These are phyloP conservation scores for Halocynthia aurantium DNA, from an alignment of 23 tunicate genomes.

Conservation along the genomic window DNA sequence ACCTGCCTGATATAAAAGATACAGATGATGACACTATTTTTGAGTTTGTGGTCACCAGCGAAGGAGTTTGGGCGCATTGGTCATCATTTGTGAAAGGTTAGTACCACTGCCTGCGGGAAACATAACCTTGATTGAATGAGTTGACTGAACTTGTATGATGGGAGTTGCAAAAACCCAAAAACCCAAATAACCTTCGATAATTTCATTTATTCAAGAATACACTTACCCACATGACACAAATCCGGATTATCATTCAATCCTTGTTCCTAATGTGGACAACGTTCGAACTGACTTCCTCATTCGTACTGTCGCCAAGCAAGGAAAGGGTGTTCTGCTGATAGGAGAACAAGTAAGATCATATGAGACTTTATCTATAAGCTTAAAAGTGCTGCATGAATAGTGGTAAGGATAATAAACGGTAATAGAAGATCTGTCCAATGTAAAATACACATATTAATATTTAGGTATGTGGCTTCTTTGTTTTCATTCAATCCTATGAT, in stretches of 20 bases:
- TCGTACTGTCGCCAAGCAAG: conserved; percentile 85
- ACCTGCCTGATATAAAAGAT: conserved; percentile 39
- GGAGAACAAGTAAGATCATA: conserved; percentile 82
- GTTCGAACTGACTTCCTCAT: conserved; percentile 80
- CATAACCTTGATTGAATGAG: too few species aligned
- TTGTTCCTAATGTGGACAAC: conserved; percentile 94
- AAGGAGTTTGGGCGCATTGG: conserved; percentile 91
- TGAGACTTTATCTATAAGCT: too few species aligned
- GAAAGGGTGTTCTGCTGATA: conserved; percentile 84
- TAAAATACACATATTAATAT: not conserved
- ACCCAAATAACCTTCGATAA: not conserved
- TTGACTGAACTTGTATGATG: too few species aligned
- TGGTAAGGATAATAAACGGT: too few species aligned
- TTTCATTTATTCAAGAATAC: conserved; percentile 43
- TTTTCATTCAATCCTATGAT: not conserved
- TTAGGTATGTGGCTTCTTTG: not conserved
- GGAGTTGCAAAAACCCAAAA: too few species aligned
- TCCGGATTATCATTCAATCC: conserved; percentile 85
- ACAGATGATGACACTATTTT: conserved; percentile 72
- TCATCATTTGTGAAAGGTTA: conserved; percentile 52
- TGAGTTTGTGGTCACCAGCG: conserved; percentile 67
- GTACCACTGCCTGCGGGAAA: not conserved
- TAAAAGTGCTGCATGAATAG: too few species aligned
- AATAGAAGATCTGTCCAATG: too few species aligned
- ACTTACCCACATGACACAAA: conserved; percentile 73